Conservation (phyloP, 2,888 invertebrate species). For the Frankliniella fusca region DNA sequence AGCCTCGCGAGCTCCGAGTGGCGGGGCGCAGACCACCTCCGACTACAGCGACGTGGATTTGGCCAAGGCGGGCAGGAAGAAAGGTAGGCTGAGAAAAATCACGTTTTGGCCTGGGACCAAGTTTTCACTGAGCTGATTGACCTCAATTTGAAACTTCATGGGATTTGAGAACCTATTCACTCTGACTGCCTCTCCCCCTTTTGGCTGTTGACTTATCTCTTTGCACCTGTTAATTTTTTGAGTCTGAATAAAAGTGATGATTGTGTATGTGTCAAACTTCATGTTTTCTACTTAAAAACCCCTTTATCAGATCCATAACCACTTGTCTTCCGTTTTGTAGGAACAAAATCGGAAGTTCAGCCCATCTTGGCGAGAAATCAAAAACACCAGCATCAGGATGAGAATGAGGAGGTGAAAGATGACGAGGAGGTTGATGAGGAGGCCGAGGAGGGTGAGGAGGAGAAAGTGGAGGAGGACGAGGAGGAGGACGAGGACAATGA, state of each 20-base stretch:
- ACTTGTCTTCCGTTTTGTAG: constrained; percentile 36
- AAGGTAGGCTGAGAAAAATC: constrained; percentile 72
- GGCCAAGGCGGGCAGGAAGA: constrained; percentile 47
- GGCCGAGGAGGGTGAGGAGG: not conserved
- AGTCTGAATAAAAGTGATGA: not conserved
- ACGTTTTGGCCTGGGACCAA: constrained; percentile 71
- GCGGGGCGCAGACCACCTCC: not conserved
- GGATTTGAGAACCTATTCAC: not conserved
- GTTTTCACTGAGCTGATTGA: constrained; percentile 43
- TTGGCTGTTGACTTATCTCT: not conserved
- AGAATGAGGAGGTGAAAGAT: not conserved
- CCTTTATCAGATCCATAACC: constrained; percentile 35
- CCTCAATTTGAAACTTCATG: not conserved
- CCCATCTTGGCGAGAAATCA: constrained; percentile 29
- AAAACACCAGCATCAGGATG: not conserved
- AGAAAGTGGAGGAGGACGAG: not conserved
- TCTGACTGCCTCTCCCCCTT: not conserved
- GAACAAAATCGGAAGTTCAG: constrained; percentile 33
- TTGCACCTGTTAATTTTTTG: not conserved
- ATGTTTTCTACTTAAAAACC: constrained; percentile 29
- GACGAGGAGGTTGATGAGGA: not conserved
- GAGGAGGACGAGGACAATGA: constrained; percentile 3
- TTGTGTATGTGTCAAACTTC: constrained; percentile 26
- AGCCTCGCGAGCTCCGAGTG: not conserved
- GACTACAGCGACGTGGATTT: constrained; percentile 10